phyloP scores from a whole-genome alignment of 2,888 invertebrate species.

The Operophtera brumata region DNA sequence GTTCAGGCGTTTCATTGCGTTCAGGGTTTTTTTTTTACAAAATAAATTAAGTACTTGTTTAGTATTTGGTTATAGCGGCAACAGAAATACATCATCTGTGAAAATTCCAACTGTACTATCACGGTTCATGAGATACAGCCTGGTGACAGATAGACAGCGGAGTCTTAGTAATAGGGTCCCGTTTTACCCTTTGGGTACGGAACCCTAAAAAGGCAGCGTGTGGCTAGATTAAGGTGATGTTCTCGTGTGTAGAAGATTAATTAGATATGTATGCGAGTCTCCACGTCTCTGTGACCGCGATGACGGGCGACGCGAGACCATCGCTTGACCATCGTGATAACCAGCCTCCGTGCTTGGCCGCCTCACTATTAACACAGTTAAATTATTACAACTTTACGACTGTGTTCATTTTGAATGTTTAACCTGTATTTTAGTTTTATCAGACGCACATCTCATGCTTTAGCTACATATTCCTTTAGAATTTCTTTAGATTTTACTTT shows the following conservation, averaged over 20 bases:
- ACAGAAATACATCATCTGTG: too few relatives aligned
- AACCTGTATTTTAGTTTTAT: constrained; percentile 10
- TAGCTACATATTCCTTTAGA: too few relatives aligned
- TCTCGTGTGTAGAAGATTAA: constrained; percentile 23
- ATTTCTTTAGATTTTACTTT: too few relatives aligned
- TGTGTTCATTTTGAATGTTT: constrained; percentile 7
- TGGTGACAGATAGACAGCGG: too few relatives aligned
- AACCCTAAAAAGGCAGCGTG: not conserved
- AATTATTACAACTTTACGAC: constrained; percentile 16
- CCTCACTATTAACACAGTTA: constrained; percentile 22
- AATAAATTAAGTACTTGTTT: too few relatives aligned
- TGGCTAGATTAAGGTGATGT: constrained; percentile 3
- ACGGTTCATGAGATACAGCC: too few relatives aligned
- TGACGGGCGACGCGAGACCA: constrained; percentile 65
- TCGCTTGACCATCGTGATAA: constrained; percentile 26
- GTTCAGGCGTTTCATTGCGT: too few relatives aligned
- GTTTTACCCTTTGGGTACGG: too few relatives aligned
- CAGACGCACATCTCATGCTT: constrained; percentile 7
- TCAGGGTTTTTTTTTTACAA: too few relatives aligned
- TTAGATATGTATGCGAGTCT: constrained; percentile 34
- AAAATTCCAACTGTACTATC: too few relatives aligned
- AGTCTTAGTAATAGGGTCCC: too few relatives aligned
- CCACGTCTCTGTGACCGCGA: constrained; percentile 52
- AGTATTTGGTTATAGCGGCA: too few relatives aligned
- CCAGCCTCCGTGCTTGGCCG: constrained; percentile 30